Evolutionary conservation across 2,113 vertebrate genomes (phyloP), one percentile per base, ranked within the genome.

Genomic region (Euleptes europaea): DNA sequence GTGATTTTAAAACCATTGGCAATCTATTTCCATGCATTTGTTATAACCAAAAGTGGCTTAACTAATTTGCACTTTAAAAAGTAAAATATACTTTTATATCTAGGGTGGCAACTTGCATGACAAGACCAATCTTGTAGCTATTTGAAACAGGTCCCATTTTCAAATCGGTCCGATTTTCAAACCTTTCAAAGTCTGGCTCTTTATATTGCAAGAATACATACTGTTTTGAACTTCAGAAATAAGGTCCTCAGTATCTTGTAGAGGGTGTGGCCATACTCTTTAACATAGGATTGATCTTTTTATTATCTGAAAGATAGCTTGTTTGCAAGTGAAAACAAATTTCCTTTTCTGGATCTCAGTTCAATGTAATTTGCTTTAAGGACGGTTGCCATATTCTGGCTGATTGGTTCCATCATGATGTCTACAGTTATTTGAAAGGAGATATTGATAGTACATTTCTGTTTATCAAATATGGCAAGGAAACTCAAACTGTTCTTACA

Each of bases 1-100:
- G 84, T 75, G 84, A 81, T 89, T 94, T 90, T 82, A 86, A 90
- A 93, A 92, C 81, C 88, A 92, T 86, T 93, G 67, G 31, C 86
- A 0, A 0, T 86, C 87, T 49, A 75, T 92, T 93, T 93, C 89
- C 67, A 88, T 92, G 89, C 90, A 84, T 89, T 84, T 91, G 78
- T 23, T 92, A 83, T 86, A 88, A 90, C 71, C 57, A 86, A 79
- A 71, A 92, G 83, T 84, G 86, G 85, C 83, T 90, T 84, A 93
- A 86, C 75, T 82, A 83, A 91, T 82, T 82, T 82, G 28, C 44
- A 86, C 60, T 57, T 81, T 51, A 28, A 35, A 83, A 82, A 88
- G 87, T 80, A 79, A 83, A 73, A 72, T 84, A 86, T 83, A 81
- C 47, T 91, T 93, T 63, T 92, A 19, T 90, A n/a, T 92, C 78